Evolutionary conservation across 2,797 vertebrate species (phyloP), one percentile per base, ranked within the genome.

Genomic region (Gambelia wislizenii): DNA sequence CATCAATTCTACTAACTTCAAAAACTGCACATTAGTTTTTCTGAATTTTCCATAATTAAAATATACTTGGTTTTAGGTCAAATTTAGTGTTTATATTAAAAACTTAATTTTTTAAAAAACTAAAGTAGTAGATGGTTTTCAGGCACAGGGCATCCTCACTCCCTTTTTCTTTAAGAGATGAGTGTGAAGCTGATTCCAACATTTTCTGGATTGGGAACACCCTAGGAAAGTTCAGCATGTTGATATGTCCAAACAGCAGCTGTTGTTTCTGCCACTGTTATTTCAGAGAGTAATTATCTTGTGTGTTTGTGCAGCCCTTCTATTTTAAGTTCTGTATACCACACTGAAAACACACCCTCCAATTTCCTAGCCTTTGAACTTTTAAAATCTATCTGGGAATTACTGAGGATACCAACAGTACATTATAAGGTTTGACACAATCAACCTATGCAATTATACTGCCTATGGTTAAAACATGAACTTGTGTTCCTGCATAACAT

Each of bases 371-470:
- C 25, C 72, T 91, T n/a, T 88, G 61, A 61, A 69, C 91, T 92
- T 93, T 30, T 54, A 56, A 87, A 72, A 33, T 0, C 3, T 10
- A n/a, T 90, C 78, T 56, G 85, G 61, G 61, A 94, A 89, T 54
- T 74, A 27, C 76, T 47, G 70, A 85, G 52, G 33, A 10, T 18
- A 88, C 92, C n/a, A 79, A 33, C 75, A 87, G 87, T 1, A 0
- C 7, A 64, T 44, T 85, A 56, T 8, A 91, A 90, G 49, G 25
- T 2, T 75, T 88, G 72, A 61, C 90, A 64, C 89, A 49, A 27
- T 89, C 89, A 77, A 67, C 44, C 18, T 49, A 85, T 92, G 30
- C 84, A 93, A 89, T 83, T 89, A 85, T 79, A 13, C 44, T 49
- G 87, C 83, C 85, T 12, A 1, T 67, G 70, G 4, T 83, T 22